Base-by-base conservation (phyloP, 1,140 invertebrate species). In the Panagrolaimus sp. region DNA sequence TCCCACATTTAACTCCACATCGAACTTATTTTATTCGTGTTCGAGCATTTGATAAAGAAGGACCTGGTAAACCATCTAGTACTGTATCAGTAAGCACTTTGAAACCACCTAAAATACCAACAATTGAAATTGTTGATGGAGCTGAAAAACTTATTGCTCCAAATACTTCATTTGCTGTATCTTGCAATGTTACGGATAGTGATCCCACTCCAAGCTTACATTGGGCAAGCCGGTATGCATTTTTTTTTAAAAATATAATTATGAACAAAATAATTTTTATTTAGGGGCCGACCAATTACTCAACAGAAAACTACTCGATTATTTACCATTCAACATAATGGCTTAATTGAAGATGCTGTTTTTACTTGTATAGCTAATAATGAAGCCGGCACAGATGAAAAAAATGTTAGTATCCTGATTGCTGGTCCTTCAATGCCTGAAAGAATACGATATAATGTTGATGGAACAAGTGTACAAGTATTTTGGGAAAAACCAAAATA, bases 341-440 rank as follows among this genome's bases (percentile, higher is more conserved):
- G 79, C 42, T 63, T 81, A n/a, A 61, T 70, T 13, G 77, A 80
- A 72, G 74, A 76, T 25, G 81, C 77, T 23, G 65, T 69, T 20
- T 82, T 82, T 66, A 68, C 76, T 1, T 82, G 80, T 44, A 74
- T 82, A 9, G 81, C 81, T 16, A 81, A 81, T 63, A 82, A 82
- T 64, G 80, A 82, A 70, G 80, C 80, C 16, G 81, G 81, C 61
- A 77, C 71, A 48, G 73, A 71, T 25, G 66, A 71, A 14, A 76
- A 77, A 62, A 57, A 57, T 27, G 51, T 57, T n/a, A 20, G 20
- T 57, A 57, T 57, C 51, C 51, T 57, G 20, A 57, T 57, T 57
- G 51, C 13, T 16, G 76, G 73, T n/a, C 78, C 78, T 27, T 74
- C 71, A 44, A 68, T 68, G 14, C 78, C 78, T 16, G 78, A 80